A percentile compares a stretch with the other conserved stretches of the same genome.
phyloP scores from a whole-genome alignment of 2,113 vertebrate species.

The Crotalus helleri region DNA sequence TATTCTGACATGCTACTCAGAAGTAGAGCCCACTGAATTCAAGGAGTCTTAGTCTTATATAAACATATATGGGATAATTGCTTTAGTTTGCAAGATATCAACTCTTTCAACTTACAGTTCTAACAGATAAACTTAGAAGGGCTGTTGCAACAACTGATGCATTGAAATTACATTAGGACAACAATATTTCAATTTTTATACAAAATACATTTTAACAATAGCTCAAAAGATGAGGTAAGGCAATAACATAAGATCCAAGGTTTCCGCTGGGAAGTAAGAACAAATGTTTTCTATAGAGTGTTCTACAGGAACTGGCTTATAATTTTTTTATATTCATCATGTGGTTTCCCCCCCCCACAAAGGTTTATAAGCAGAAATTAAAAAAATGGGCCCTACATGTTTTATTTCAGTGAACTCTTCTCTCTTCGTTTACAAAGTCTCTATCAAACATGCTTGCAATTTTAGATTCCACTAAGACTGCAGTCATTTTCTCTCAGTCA shows the following conservation, averaged over 20 bases:
- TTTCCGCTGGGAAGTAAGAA: neutral
- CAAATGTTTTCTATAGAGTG: neutral
- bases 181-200: neutral
- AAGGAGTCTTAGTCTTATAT: neutral
- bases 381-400: neutral
- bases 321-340: neutral
- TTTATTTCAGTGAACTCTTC: neutral
- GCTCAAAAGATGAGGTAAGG: slow-evolving; percentile 2
- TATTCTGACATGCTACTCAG: no score
- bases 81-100: neutral
- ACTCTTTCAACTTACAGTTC: neutral
- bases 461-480: neutral
- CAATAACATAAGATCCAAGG: neutral
- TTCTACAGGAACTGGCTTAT: neutral
- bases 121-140: neutral
- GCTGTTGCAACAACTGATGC: neutral
- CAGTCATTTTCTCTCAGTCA: neutral
- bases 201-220: neutral
- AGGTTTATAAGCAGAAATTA: neutral
- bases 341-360: neutral
- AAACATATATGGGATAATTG: neutral
- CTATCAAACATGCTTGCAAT: neutral
- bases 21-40: neutral
- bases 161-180: neutral
- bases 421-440: neutral